phyloP scores from a whole-genome alignment of 2,888 invertebrate genomes.

The Abscondita cerata region DNA sequence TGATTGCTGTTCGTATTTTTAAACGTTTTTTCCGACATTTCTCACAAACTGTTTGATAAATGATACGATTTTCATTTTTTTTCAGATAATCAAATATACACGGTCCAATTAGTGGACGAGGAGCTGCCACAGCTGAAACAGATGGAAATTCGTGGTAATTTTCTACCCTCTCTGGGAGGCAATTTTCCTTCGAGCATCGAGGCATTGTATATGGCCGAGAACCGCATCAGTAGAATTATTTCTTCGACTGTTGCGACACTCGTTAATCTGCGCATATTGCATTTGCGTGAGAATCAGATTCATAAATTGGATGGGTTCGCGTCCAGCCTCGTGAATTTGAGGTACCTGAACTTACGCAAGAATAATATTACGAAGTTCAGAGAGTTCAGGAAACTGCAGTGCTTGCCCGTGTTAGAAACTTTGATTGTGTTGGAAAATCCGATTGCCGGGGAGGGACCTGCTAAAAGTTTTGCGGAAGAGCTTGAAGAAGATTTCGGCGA shows the following conservation, averaged over 20 bases:
- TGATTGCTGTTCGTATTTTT: constrained; percentile 38
- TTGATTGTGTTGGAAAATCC: constrained; percentile 65
- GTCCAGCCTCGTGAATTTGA: constrained; percentile 56
- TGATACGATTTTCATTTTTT: constrained; percentile 29
- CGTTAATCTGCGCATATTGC: constrained; percentile 70
- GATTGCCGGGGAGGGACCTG: constrained; percentile 42
- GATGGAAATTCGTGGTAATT: constrained; percentile 64
- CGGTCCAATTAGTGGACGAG: constrained; percentile 48
- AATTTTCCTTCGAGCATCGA: constrained; percentile 65
- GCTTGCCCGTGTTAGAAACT: constrained; percentile 60
- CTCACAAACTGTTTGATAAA: constrained; percentile 42
- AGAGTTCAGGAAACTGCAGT: constrained; percentile 64
- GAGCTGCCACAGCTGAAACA: constrained; percentile 58
- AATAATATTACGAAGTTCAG: constrained; percentile 62
- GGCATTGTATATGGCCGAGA: constrained; percentile 78
- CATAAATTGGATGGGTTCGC: constrained; percentile 63
- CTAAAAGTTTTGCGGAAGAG: constrained; percentile 21
- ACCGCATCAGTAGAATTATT: constrained; percentile 69
- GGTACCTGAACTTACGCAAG: constrained; percentile 65
- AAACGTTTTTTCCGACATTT: constrained; percentile 41
- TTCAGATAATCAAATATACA: constrained; percentile 52
- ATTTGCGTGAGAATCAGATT: constrained; percentile 74
- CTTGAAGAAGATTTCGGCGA: constrained; percentile 37
- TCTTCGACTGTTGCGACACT: constrained; percentile 69
- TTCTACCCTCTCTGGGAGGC: constrained; percentile 58